phyloP scores from a whole-genome alignment of 2,113 vertebrate species.

The Actinemys pallida region DNA sequence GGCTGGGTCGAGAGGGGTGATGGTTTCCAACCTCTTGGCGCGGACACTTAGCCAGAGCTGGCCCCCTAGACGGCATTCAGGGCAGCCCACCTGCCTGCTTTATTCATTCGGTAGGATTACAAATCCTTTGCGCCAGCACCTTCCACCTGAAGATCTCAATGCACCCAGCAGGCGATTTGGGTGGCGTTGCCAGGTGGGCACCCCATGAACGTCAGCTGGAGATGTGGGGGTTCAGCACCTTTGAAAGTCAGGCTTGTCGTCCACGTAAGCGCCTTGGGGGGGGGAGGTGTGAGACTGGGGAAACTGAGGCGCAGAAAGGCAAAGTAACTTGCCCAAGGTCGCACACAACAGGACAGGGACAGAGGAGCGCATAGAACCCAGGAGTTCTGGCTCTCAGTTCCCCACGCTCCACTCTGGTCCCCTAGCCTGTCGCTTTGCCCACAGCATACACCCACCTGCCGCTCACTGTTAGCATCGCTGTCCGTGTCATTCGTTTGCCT shows the following conservation, averaged over 20 bases:
- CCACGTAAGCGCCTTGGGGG: neutral
- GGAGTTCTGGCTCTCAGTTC: neutral
- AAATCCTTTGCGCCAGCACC: neutral
- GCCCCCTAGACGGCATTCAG: too few species aligned
- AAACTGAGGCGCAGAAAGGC: neutral
- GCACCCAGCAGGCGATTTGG: neutral
- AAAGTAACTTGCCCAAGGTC: neutral
- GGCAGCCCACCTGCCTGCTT: too few species aligned
- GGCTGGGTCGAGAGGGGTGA: neutral
- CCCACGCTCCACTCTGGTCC: too few species aligned
- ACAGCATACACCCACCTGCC: too few species aligned
- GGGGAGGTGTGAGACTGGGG: neutral
- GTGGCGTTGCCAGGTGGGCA: neutral
- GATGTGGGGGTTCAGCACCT: neutral
- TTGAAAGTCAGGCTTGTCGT: neutral
- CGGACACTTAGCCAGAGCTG: neutral
- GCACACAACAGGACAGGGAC: too few species aligned
- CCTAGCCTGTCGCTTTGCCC: too few species aligned
- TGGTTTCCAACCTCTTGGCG: neutral
- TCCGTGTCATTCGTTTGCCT: too few species aligned
- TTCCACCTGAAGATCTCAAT: neutral
- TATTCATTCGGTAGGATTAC: neutral
- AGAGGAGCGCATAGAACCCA: neutral
- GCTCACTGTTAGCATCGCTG: too few species aligned
- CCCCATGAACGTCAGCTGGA: neutral